These are phyloP conservation scores for Mormoops blainvillei DNA, from an alignment of 2,113 vertebrate species.

Conservation along the genomic window DNA sequence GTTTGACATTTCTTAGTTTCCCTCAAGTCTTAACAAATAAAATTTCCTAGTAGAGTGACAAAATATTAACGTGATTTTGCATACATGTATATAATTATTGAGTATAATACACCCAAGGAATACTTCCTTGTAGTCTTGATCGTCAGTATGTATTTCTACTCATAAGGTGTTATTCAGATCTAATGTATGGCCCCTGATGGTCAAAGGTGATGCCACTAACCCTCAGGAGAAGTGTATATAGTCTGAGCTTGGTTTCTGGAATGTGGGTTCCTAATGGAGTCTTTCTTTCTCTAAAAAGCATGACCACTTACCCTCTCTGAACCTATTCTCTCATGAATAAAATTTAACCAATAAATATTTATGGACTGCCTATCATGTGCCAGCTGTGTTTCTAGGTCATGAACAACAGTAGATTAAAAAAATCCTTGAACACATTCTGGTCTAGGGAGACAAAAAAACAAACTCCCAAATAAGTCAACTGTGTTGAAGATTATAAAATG, in stretches of 20 bases:
- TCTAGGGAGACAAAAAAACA: neutral
- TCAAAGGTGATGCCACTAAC: neutral
- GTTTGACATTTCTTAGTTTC: neutral
- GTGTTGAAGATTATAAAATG: neutral
- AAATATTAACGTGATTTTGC: neutral
- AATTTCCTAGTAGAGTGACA: neutral
- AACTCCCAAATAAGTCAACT: neutral
- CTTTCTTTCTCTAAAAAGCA: neutral
- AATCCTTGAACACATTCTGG: neutral
- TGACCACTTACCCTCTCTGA: neutral
- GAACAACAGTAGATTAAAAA: neutral
- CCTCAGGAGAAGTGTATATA: neutral
- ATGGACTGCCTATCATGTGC: neutral
- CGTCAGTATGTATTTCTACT: neutral
- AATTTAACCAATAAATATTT: neutral
- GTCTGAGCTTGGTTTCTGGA: neutral
- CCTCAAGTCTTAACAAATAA: neutral
- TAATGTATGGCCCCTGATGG: neutral
- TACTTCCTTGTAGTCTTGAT: neutral
- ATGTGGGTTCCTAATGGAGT: neutral
- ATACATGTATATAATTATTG: neutral
- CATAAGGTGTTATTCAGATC: neutral
- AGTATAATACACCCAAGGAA: neutral
- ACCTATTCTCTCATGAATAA: neutral
- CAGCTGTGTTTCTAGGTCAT: neutral